Percentiles rank a stretch among this genome's conserved stretches.
phyloP scores from a whole-genome alignment of 1,140 invertebrate genomes.

The Apis mellifera region DNA sequence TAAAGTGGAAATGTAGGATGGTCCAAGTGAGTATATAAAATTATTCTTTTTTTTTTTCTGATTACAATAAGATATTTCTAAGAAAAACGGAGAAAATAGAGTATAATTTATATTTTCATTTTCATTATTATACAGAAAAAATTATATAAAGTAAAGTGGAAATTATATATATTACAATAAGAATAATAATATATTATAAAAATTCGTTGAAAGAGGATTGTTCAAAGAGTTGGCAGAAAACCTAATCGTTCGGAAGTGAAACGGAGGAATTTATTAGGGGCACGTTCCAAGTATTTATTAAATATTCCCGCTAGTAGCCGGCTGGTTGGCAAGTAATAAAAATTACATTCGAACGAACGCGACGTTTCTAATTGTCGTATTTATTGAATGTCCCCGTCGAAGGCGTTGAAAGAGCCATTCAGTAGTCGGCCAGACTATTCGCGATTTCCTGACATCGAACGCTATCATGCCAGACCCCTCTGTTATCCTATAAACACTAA shows the following conservation, averaged over 20 bases:
- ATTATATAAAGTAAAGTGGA: background rate
- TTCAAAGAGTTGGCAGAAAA: background rate
- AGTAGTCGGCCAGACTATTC: background rate
- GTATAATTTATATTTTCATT: too few species aligned
- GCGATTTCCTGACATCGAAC: background rate
- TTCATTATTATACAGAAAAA: too few species aligned
- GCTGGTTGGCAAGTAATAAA: background rate
- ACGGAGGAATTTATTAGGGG: slow-evolving; percentile 1
- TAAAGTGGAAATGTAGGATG: too few species aligned
- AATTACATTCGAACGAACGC: slow-evolving; percentile 29
- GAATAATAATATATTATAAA: background rate
- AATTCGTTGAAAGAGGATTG: slow-evolving; percentile 2
- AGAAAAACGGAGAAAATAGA: too few species aligned
- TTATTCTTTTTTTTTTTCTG: too few species aligned
- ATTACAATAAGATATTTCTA: too few species aligned
- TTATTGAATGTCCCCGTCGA: slow-evolving; percentile 9
- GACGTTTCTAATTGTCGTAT: slow-evolving; percentile 39
- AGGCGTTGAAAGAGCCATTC: slow-evolving; percentile 20
- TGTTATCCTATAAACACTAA: background rate
- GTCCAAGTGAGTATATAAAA: too few species aligned
- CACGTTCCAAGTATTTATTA: slow-evolving; percentile 30
- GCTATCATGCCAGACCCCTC: background rate
- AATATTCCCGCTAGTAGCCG: slow-evolving; percentile 2
- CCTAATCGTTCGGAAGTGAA: background rate
- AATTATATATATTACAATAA: background rate